These are phyloP conservation scores for Psittacula derbiana DNA, from an alignment of 2,797 vertebrate species.

Conservation along the genomic window DNA sequence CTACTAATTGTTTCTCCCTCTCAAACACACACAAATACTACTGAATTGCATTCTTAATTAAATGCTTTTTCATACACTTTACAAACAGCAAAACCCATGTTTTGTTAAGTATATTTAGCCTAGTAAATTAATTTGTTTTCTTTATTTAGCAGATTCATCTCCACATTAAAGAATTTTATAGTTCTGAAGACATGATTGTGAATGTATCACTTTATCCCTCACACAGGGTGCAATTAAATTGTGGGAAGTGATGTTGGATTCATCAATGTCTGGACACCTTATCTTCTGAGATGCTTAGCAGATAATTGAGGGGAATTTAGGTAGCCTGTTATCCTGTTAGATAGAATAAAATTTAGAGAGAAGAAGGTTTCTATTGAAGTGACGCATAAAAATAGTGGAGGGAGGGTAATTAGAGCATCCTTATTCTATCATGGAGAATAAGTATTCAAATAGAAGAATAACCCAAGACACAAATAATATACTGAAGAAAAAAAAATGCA, in stretches of 20 bases:
- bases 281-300: not conserved
- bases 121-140: not conserved
- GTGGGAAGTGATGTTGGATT: not conserved
- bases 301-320: not conserved
- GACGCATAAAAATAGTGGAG: not conserved
- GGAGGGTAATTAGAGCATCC: not conserved
- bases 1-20: not conserved
- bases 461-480: not conserved
- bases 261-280: not conserved
- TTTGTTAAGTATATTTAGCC: not conserved
- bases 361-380: not conserved
- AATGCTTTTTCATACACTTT: not conserved
- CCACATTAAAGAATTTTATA: conserved; percentile 18
- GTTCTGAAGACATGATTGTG: not conserved
- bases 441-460: not conserved
- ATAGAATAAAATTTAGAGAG: not conserved
- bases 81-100: not conserved
- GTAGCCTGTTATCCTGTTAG: not conserved
- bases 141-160: not conserved
- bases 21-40: not conserved
- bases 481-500: not conserved
- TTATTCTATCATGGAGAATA: not conserved
- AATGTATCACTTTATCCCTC: conserved; percentile 26
- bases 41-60: not conserved
- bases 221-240: not conserved